These are phyloP conservation scores for Nebria ingens DNA, from an alignment of 1,140 invertebrate species.

Conservation along the genomic window DNA sequence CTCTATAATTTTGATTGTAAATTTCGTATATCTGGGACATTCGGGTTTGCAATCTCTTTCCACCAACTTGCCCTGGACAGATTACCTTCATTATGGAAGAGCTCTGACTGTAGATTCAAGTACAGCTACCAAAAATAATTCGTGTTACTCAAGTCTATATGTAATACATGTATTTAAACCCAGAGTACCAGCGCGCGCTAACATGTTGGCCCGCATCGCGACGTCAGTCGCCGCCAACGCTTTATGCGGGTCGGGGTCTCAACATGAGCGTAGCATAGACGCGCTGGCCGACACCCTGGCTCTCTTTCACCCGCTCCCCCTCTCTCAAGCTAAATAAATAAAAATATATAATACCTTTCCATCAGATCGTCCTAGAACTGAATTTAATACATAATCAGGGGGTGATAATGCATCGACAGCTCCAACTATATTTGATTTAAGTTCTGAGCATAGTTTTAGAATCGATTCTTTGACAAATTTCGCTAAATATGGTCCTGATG, in stretches of 20 bases:
- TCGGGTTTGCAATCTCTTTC: slow-evolving; percentile 50
- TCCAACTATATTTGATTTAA: slow-evolving; percentile 66
- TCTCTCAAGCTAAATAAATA: too few relatives aligned
- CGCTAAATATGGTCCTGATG: slow-evolving; percentile 34
- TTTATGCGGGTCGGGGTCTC: too few relatives aligned
- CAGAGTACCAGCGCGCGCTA: too few relatives aligned
- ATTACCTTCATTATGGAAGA: slow-evolving; percentile 57
- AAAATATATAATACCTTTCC: too few relatives aligned
- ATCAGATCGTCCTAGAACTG: slow-evolving; percentile 72
- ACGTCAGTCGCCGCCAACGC: too few relatives aligned
- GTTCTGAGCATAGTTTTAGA: slow-evolving; percentile 51
- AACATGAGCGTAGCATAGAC: too few relatives aligned
- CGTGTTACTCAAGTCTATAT: too few relatives aligned
- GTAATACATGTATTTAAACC: too few relatives aligned
- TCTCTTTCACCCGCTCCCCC: too few relatives aligned
- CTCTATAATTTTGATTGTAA: slow-evolving; percentile 19
- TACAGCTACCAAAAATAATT: slow-evolving; percentile 56
- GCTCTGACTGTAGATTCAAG: slow-evolving; percentile 66
- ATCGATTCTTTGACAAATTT: slow-evolving; percentile 49
- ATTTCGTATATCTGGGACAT: slow-evolving; percentile 24
- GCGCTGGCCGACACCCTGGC: too few relatives aligned
- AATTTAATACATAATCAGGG: slow-evolving; percentile 78
- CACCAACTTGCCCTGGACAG: slow-evolving; percentile 70
- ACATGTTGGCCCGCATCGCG: too few relatives aligned
- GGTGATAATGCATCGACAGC: slow-evolving; percentile 79